These are phyloP conservation scores for Cavia aperea DNA, from an alignment of 2,113 vertebrate species.

Conservation along the genomic window DNA sequence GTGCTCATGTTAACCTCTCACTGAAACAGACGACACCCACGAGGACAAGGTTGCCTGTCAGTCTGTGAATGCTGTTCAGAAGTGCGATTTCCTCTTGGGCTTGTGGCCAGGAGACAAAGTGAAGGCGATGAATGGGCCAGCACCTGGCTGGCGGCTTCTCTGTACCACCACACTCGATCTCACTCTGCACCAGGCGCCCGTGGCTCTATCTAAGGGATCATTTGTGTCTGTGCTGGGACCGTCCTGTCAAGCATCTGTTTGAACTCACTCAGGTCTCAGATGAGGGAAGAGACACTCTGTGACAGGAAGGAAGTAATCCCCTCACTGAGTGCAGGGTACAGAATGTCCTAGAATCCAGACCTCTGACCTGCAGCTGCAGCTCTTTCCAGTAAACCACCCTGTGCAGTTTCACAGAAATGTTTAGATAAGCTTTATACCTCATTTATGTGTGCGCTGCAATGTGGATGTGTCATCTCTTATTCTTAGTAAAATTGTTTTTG, in stretches of 20 bases:
- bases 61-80: not conserved
- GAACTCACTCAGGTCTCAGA: not conserved
- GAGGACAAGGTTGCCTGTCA: not conserved
- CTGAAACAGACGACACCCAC: not conserved
- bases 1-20: not conserved
- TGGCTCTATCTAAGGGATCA: not conserved
- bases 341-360: not conserved
- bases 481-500: constrained; percentile 48
- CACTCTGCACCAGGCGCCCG: rapidly evolving
- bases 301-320: not conserved
- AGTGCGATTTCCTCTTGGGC: not conserved
- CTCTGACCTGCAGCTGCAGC: not conserved
- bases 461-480: constrained; percentile 29
- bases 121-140: not conserved
- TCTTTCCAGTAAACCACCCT: constrained; percentile 4
- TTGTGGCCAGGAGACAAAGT: not conserved
- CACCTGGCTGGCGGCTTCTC: not conserved
- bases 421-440: constrained; percentile 46
- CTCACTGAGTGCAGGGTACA: not conserved
- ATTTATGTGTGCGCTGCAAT: not conserved
- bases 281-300: not conserved
- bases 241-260: not conserved
- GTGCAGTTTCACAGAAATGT: constrained; percentile 39
- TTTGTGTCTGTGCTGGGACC: not conserved
- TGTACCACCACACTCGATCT: not conserved